Evolutionary conservation across 2,888 invertebrate species (phyloP).

Genomic region (Unio pictorum): DNA sequence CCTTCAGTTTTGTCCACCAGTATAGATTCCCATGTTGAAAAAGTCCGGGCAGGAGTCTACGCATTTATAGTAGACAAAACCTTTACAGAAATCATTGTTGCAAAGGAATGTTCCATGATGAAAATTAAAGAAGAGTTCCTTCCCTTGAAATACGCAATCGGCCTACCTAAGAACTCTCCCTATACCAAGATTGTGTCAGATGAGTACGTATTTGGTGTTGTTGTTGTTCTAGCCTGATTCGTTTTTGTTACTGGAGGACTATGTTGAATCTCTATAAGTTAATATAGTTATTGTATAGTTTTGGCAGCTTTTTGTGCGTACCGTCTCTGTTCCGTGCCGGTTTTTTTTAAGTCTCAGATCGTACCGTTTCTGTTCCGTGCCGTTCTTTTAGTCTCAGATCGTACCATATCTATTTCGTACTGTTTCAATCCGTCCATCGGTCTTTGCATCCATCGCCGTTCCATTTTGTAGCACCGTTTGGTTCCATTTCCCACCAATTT

Average conservation of each 20-base stretch:
- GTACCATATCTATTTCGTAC: no score
- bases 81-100: conserved; percentile 30
- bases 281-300: no score
- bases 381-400: no score
- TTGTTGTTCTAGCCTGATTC: neutral
- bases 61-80: conserved; percentile 31
- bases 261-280: neutral
- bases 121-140: conserved; percentile 52
- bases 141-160: conserved; percentile 51
- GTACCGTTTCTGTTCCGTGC: no score
- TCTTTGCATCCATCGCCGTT: no score
- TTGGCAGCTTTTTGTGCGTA: no score
- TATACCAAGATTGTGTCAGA: conserved; percentile 46
- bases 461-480: no score
- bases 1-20: conserved; percentile 31
- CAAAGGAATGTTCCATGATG: conserved; percentile 51
- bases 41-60: conserved; percentile 14
- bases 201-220: conserved; percentile 47
- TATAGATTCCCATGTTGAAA: conserved; percentile 22
- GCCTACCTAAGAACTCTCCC: conserved; percentile 52
- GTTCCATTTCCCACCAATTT: no score
- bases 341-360: no score
- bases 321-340: no score
- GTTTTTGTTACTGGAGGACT: neutral
- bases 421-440: no score